phyloP scores from a whole-genome alignment of 2,113 vertebrate genomes.

The Dipodomys spectabilis region DNA sequence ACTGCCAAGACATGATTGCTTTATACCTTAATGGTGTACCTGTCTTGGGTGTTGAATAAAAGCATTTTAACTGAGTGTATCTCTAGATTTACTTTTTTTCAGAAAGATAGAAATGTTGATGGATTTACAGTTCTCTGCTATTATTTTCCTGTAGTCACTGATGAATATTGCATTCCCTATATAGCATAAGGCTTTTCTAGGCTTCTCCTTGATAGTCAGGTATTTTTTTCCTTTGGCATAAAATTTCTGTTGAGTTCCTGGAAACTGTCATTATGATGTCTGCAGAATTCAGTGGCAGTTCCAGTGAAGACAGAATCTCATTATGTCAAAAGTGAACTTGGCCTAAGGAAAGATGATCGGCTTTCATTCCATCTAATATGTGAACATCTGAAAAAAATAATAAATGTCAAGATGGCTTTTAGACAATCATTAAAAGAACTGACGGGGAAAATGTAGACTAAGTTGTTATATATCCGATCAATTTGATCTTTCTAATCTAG shows the following conservation, averaged over 20 bases:
- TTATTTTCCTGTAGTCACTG: slow-evolving; percentile 68
- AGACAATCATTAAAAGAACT: background rate
- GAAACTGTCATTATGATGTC: slow-evolving; percentile 48
- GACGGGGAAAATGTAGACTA: background rate
- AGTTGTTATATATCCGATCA: background rate
- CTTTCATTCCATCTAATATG: slow-evolving; percentile 32
- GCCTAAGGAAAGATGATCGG: background rate
- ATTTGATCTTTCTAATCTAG: slow-evolving; percentile 22
- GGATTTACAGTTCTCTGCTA: slow-evolving; percentile 64
- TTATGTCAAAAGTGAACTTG: slow-evolving; percentile 57
- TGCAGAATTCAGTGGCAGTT: slow-evolving; percentile 53
- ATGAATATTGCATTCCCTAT: slow-evolving; percentile 53
- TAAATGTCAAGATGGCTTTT: slow-evolving; percentile 23
- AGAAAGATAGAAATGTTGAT: slow-evolving; percentile 69
- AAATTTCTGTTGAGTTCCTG: slow-evolving; percentile 14
- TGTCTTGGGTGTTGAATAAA: background rate
- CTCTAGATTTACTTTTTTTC: slow-evolving; percentile 63
- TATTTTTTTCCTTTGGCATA: slow-evolving; percentile 11
- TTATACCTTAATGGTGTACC: slow-evolving; percentile 57
- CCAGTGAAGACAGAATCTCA: slow-evolving; percentile 71
- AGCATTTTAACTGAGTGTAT: slow-evolving; percentile 40
- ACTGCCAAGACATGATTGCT: slow-evolving; percentile 21
- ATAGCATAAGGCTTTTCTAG: slow-evolving; percentile 53
- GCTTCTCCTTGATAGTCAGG: slow-evolving; percentile 40
- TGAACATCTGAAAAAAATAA: slow-evolving; percentile 17